These are phyloP conservation scores for Myotis myotis DNA, from an alignment of 2,797 vertebrate genomes.

Conservation along the genomic window DNA sequence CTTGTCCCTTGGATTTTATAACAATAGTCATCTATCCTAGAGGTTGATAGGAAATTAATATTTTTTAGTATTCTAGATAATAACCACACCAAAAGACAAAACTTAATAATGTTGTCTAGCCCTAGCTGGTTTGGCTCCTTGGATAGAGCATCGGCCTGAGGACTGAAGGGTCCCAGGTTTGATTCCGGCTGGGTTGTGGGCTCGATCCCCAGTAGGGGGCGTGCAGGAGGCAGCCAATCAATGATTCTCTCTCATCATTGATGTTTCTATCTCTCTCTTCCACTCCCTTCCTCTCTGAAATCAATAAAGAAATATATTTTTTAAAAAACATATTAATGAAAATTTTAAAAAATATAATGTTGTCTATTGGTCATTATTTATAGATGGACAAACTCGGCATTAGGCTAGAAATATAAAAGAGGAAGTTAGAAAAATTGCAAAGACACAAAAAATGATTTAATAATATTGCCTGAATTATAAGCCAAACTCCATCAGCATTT, in stretches of 20 bases:
- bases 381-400: background rate
- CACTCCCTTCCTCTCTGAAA: too few species aligned
- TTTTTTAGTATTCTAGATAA: slow-evolving; percentile 63
- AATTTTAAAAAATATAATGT: background rate
- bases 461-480: slow-evolving; percentile 58
- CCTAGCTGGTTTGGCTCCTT: too few species aligned
- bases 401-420: slow-evolving; percentile 48
- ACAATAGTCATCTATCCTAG: slow-evolving; percentile 13
- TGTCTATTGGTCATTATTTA: slow-evolving; percentile 60
- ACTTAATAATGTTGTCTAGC: slow-evolving; percentile 39
- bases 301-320: too few species aligned
- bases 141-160: too few species aligned
- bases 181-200: too few species aligned
- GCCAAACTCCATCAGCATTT: slow-evolving; percentile 48
- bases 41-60: slow-evolving; percentile 56
- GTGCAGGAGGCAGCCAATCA: too few species aligned
- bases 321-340: too few species aligned
- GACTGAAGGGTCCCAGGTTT: too few species aligned
- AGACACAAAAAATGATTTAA: slow-evolving; percentile 51
- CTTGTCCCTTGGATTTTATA: slow-evolving; percentile 27
- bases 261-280: too few species aligned
- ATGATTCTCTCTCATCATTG: too few species aligned
- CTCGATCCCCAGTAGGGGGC: too few species aligned
- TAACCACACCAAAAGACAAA: slow-evolving; percentile 60
- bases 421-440: slow-evolving; percentile 57